phyloP scores from a whole-genome alignment of 2,888 invertebrate genomes.

The Cephus pygmeus region DNA sequence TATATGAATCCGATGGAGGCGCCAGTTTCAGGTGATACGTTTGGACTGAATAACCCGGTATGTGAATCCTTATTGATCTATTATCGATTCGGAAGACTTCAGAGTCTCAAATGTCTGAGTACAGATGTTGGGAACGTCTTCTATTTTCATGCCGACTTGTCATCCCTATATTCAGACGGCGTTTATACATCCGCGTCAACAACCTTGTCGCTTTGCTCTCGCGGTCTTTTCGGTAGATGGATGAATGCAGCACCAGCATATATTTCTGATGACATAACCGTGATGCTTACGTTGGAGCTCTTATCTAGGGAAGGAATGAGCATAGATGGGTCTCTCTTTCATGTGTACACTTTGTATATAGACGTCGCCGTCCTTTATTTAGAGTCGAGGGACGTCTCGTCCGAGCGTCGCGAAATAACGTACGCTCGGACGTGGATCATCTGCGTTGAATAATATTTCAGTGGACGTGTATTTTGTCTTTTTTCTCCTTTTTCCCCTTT shows the following conservation, averaged over 20 bases:
- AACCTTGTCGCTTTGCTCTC: background rate
- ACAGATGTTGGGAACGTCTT: constrained; percentile 3
- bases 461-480: background rate
- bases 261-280: background rate
- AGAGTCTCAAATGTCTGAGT: background rate
- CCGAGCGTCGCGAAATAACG: background rate
- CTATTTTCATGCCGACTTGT: constrained; percentile 10
- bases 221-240: background rate
- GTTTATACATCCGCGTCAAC: background rate
- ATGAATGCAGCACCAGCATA: background rate
- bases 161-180: constrained; percentile 5
- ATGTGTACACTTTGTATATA: background rate
- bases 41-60: background rate
- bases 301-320: background rate
- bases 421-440: background rate
- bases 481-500: background rate
- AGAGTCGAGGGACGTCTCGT: background rate
- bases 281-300: background rate
- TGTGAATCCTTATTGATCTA: background rate
- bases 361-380: background rate
- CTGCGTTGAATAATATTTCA: background rate
- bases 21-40: too few species aligned
- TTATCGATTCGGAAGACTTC: background rate
- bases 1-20: background rate
- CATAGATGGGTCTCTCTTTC: background rate